Evolutionary conservation across 30 jellyfish, hydroid and myxozoan genomes (phyloP).

Genomic region (Pelagia noctiluca): DNA sequence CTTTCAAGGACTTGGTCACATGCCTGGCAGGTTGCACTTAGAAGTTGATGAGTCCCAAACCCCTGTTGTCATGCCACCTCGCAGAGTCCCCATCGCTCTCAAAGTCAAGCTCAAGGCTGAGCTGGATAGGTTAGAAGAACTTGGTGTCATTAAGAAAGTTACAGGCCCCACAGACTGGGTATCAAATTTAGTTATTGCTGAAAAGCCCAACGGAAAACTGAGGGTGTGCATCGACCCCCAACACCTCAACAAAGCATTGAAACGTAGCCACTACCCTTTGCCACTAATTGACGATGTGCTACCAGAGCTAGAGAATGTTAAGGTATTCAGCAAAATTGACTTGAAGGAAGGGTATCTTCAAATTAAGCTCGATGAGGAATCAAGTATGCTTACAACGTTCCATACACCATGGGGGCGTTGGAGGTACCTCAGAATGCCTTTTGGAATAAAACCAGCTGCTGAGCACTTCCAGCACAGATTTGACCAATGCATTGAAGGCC

Average conservation of each 20-base stretch:
- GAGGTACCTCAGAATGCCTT: slow-evolving; percentile 14
- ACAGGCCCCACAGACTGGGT: neutral
- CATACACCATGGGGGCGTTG: slow-evolving; percentile 19
- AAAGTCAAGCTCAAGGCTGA: neutral
- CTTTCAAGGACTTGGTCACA: slow-evolving; percentile 34
- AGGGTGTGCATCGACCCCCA: neutral
- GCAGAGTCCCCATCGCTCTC: neutral
- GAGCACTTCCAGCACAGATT: slow-evolving; percentile 13
- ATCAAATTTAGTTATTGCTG: neutral
- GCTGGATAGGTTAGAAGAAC: neutral
- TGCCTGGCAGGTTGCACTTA: slow-evolving; percentile 34
- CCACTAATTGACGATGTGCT: neutral
- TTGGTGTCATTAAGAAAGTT: neutral
- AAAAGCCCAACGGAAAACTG: neutral
- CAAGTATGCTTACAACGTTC: neutral
- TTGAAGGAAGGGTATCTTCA: neutral
- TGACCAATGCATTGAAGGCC: neutral
- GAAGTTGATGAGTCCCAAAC: neutral
- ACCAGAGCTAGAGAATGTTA: neutral
- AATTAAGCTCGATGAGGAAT: neutral
- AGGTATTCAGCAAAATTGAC: neutral
- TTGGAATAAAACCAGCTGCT: slow-evolving; percentile 20
- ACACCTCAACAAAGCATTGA: neutral
- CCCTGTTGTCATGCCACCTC: slow-evolving; percentile 19
- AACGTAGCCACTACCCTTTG: neutral